Base-by-base conservation (phyloP, 2,113 vertebrate genomes). In the Oryzias curvinotus region DNA sequence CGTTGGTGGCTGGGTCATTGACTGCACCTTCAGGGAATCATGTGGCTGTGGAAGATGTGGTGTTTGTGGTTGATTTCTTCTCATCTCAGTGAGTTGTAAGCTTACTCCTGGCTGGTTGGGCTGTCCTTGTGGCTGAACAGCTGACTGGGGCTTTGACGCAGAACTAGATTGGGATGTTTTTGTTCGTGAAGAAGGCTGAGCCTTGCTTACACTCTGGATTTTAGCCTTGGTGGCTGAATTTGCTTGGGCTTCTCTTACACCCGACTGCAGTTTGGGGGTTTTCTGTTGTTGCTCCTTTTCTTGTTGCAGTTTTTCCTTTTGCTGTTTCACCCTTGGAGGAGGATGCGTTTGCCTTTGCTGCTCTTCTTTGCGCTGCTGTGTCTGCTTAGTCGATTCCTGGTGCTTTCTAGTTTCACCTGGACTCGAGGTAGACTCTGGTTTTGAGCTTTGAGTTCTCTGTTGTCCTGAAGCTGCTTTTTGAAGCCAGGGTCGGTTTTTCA, bases 401-500 rank as follows among this genome's bases (percentile, higher is more conserved):
- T 71, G 68, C 41, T 80, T 62, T 62, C 42, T 42, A 16, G 16
- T 51, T 23, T 68, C 30, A 52, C 30, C 7, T 4, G 47, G 52
- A 17, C 72, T 42, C 58, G 60, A 55, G 60, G 52, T 5, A 6
- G 62, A 71, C 48, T 28, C 62, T 42, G 71, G 57, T 17, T 56
- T 52, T 80, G 58, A 14, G 51, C 6, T 1, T 68, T 53, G 19
- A 43, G 42, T n/a, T 49, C 56, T 69, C 14, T 26, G 68, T 47
- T 86, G 59, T 17, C 13, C 52, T 26, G 57, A 30, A 2, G 41
- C 28, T 23, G 82, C 67, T 73, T 87, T 85, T 55, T 91, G 87
- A 44, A 92, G 81, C 92, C 92, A 93, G 7, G 91, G 92, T 4
- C 92, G 86, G 57, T 90, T 91, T 58, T 84, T 87, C 52, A 69